Base-by-base conservation (phyloP, 2,888 invertebrate species). In the Amphiduros pacificus region DNA sequence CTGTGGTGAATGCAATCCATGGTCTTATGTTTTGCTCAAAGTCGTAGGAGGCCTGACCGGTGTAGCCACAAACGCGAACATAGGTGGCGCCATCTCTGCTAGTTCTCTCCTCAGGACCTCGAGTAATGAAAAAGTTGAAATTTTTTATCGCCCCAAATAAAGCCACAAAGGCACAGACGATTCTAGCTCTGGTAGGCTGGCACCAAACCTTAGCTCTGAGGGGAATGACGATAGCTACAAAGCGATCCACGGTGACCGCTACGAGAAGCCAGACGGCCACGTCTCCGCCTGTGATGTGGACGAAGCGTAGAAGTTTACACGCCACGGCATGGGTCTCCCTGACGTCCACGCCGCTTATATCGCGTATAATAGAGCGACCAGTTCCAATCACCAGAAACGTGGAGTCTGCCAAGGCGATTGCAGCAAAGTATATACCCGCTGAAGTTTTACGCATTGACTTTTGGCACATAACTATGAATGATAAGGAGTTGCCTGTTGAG, bases 231-330 rank as follows among this genome's bases (percentile, higher is more conserved):
- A 61, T 57, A 2, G 61, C 49, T 2, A 61, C 51, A 24, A 61
- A 61, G 22, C 61, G 29, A 26, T 61, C 61, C 6, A 61, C 55
- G n/a, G 61, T 61, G 17, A 55, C 28, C 22, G 56, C 56, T 2
- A 55, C 14, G 22, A 61, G 20, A 9, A 57, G 26, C 61, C 61
- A 61, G 2, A 61, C 56, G n/a, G 56, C 61, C 2, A 50, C 50
- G 32, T 61, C 61, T 11, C 36, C 50, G 14, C 22, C 26, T 2
- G 55, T 40, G 44, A 51, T 57, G 50, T 57, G 22, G n/a, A 55
- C 2, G 48, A 61, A 56, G 26, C n/a, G 26, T n/a, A 29, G 24
- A 27, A 48, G 22, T 11, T 31, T 24, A 28, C 61, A 61, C 11
- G 22, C 27, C 53, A 40, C 54, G 24, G 28, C 24, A 26, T 55